phyloP scores from a whole-genome alignment of 2,113 vertebrate species.

The Platycercus adscitus region DNA sequence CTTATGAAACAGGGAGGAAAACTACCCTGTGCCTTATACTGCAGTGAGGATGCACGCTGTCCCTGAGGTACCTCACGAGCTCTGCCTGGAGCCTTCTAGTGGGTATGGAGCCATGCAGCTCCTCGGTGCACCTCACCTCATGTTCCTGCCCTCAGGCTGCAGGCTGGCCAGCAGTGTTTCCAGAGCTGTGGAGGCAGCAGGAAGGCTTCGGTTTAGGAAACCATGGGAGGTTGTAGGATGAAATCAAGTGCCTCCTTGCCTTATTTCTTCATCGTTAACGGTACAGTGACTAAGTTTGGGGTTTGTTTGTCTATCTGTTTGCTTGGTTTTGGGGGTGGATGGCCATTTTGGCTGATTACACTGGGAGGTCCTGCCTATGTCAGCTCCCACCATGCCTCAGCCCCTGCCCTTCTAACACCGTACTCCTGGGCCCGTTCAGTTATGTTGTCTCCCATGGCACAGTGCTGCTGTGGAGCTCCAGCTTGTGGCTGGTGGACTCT shows the following conservation, averaged over 20 bases:
- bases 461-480: accelerated
- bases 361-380: accelerated
- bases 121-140: accelerated
- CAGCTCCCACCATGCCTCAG: accelerated
- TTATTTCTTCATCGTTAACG: accelerated
- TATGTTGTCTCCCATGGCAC: accelerated
- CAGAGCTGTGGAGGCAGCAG: accelerated
- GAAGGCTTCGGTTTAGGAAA: accelerated
- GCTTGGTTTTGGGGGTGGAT: accelerated
- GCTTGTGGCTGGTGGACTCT: background rate
- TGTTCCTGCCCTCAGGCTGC: accelerated
- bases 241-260: accelerated
- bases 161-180: accelerated
- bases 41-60: accelerated
- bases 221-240: accelerated
- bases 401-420: accelerated
- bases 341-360: accelerated
- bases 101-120: accelerated
- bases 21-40: accelerated
- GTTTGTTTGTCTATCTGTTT: too few relatives aligned
- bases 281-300: accelerated
- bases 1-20: accelerated
- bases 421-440: accelerated
- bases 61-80: accelerated
- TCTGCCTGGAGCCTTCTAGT: background rate